Conservation (phyloP, 2,797 vertebrate genomes). For the Notoglanidium macrostoma region DNA sequence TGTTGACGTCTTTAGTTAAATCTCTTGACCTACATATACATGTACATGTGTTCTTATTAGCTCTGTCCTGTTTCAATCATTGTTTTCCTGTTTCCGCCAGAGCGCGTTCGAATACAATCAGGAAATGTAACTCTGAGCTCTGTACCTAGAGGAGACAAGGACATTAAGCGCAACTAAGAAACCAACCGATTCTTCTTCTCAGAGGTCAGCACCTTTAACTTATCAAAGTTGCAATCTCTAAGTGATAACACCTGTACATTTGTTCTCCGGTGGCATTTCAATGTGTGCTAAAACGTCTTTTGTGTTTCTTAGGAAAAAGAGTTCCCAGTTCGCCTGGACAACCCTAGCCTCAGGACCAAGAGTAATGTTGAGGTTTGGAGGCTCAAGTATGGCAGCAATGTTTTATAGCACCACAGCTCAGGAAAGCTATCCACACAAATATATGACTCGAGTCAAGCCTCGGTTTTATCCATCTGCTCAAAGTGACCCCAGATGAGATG, state of each 20-base stretch:
- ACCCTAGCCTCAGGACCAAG: constrained; percentile 53
- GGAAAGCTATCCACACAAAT: constrained; percentile 51
- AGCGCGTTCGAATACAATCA: constrained; percentile 9
- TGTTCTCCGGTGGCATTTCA: not conserved
- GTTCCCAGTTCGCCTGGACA: constrained; percentile 18
- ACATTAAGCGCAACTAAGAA: constrained; percentile 46
- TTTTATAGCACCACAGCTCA: constrained; percentile 58
- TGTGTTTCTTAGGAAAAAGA: constrained; percentile 37
- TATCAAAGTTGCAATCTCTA: not conserved
- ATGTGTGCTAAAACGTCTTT: not conserved
- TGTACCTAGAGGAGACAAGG: constrained; percentile 55
- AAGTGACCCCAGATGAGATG: constrained; percentile 50
- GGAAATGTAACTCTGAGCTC: constrained; percentile 46
- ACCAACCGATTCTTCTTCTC: constrained; percentile 57
- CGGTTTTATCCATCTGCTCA: constrained; percentile 45
- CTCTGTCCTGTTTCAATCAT: not conserved
- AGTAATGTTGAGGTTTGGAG: constrained; percentile 59
- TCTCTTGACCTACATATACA: not conserved
- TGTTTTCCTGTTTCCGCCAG: constrained; percentile 32
- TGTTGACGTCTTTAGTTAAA: not conserved
- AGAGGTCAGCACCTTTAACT: constrained; percentile 28
- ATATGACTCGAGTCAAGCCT: not conserved
- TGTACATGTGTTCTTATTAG: not conserved
- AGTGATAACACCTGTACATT: not conserved
- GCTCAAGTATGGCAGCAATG: not conserved